Percentiles rank a stretch among this genome's conserved stretches.
phyloP scores from a whole-genome alignment of 2,797 vertebrate genomes.

The Cynopterus sphinx region DNA sequence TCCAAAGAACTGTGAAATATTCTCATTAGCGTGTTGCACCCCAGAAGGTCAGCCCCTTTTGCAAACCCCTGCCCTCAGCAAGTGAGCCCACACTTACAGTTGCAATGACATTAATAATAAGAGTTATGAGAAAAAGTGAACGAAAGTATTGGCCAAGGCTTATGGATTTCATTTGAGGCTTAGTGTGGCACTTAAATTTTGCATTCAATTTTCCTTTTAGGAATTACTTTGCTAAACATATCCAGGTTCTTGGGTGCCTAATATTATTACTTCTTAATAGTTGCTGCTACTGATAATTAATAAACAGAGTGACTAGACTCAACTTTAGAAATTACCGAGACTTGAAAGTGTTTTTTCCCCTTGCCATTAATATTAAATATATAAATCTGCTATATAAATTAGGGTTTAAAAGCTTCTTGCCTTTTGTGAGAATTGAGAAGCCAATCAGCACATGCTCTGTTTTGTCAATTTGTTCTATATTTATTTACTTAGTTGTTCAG shows the following conservation, averaged over 20 bases:
- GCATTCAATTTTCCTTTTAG: conserved; percentile 58
- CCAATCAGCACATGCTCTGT: neutral
- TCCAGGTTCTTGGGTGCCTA: conserved; percentile 49
- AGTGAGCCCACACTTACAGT: neutral
- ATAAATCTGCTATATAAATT: neutral
- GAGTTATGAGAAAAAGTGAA: conserved; percentile 27
- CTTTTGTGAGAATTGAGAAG: neutral
- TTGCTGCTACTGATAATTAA: conserved; percentile 57
- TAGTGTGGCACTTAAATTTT: conserved; percentile 42
- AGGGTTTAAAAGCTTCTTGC: conserved; percentile 9
- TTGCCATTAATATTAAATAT: neutral
- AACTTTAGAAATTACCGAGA: conserved; percentile 23
- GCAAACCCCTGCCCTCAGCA: neutral
- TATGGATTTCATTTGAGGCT: conserved; percentile 56
- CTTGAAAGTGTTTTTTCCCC: neutral
- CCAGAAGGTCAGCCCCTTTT: neutral
- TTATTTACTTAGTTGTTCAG: neutral
- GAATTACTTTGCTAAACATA: conserved; percentile 62
- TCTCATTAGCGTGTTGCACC: neutral
- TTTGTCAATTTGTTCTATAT: neutral
- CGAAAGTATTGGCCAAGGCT: neutral
- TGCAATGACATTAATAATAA: conserved; percentile 23
- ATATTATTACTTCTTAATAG: conserved; percentile 30
- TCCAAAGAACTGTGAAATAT: neutral
- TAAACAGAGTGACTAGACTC: neutral